Base-by-base conservation (phyloP, 1,140 invertebrate genomes). In the Ephestia elutella region DNA sequence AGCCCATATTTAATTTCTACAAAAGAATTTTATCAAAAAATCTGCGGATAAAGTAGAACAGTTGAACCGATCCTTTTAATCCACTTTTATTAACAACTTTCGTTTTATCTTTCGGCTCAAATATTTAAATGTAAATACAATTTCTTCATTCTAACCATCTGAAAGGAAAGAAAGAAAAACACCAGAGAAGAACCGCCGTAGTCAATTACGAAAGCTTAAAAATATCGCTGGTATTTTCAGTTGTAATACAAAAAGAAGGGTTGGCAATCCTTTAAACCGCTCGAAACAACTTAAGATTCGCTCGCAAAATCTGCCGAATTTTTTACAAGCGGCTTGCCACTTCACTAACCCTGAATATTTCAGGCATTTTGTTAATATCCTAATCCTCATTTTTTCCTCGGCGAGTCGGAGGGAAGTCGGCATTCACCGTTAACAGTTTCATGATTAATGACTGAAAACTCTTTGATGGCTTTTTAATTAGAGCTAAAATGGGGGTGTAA, bases 391-490 rank as follows among this genome's bases (percentile, higher is more conserved):
- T 86, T 82, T 85, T 82, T 82, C 80, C 72, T 74, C 70, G 53
- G 60, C 71, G 75, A 79, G 72, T 83, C 68, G 62, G 66, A 75
- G 81, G 81, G 71, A 79, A 85, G 82, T 78, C 82, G 75, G 80
- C 75, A 81, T 86, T 85, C 82, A 82, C 76, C 78, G 85, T 81
- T 87, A 87, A 87, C 85, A 86, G 85, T 86, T 85, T 81, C 82
- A 86, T 87, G 85, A 87, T 87, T 87, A 87, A 87, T 87, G 85
- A 86, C 82, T 86, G 78, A 85, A 85, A 87, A 87, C 82, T 87
- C 85, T 87, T 87, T 87, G 83, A 87, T 87, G 83, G 85, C 83
- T 87, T 87, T 87, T 87, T 87, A 87, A 87, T 87, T 87, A 87
- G 83, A 86, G 85, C 79, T 85, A 82, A 86, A 87, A 81, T 75